Conservation (phyloP, 2,113 vertebrate genomes). For the Oriolus oriolus region DNA sequence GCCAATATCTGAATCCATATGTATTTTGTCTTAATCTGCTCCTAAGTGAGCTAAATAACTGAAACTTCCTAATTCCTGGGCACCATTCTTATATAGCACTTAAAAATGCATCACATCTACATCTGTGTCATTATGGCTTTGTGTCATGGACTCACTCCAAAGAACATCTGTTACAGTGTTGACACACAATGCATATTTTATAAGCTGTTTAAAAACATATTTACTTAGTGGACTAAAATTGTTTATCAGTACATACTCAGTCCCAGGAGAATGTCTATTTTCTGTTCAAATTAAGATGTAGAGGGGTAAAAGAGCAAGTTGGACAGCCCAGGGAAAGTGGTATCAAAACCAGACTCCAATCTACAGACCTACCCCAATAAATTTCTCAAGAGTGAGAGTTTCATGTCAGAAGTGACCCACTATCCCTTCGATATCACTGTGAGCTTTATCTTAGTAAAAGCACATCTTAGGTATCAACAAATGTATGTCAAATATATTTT, state of each 20-base stretch:
- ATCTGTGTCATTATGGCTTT: conserved; percentile 37
- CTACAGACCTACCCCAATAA: not conserved
- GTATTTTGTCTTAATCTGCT: not conserved
- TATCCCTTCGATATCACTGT: not conserved
- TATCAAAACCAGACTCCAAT: not conserved
- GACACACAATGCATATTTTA: conserved; percentile 36
- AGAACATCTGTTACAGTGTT: conserved; percentile 51
- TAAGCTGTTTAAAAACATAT: conserved; percentile 47
- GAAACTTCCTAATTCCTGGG: not conserved
- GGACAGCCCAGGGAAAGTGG: not conserved
- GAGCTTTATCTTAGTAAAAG: not conserved
- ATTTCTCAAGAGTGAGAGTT: not conserved
- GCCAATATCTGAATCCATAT: not conserved
- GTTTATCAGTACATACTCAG: conserved; percentile 29
- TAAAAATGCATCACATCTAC: conserved; percentile 23
- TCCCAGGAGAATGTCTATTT: conserved; percentile 9
- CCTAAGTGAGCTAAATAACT: not conserved
- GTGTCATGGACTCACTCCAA: conserved; percentile 22
- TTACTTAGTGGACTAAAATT: conserved; percentile 30
- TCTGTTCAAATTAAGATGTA: not conserved
- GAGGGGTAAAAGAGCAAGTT: not conserved
- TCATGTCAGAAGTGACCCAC: not conserved
- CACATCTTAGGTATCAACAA: not conserved
- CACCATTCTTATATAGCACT: not conserved
- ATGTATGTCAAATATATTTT: not conserved